Percentiles rank a stretch among this genome's conserved stretches.
These are phyloP conservation scores for Azorinus chamasolen DNA, from an alignment of 2,888 invertebrate genomes.

Conservation along the genomic window DNA sequence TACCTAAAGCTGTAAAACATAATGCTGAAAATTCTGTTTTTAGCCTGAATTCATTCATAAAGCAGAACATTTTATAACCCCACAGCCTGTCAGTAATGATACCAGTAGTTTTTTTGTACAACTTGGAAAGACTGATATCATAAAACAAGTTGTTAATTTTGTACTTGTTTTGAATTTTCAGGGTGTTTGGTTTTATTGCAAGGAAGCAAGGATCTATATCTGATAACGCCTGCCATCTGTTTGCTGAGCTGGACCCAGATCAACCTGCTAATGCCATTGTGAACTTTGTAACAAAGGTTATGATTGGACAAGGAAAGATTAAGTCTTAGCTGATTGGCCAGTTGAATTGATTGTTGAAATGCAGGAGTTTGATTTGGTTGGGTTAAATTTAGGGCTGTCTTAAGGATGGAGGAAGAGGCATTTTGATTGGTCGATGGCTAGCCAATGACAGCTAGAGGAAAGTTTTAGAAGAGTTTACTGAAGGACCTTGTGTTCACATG, in stretches of 20 bases:
- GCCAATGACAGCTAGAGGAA: constrained; percentile 1
- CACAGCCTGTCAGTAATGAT: no score
- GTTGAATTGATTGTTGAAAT: background rate
- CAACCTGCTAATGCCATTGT: constrained; percentile 98
- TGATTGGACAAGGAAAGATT: constrained; percentile 83
- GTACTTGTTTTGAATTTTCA: constrained; percentile 54
- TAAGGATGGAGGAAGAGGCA: background rate
- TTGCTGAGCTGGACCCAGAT: constrained; percentile 97
- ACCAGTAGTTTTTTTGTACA: no score
- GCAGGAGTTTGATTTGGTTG: constrained; percentile 30
- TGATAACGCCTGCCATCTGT: constrained; percentile 99
- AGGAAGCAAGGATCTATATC: constrained; percentile 93
- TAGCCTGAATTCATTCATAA: no score
- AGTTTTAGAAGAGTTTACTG: constrained; percentile 5
- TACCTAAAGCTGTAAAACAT: no score
- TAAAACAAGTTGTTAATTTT: no score
- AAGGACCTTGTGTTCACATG: constrained; percentile 41
- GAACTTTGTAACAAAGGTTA: constrained; percentile 87
- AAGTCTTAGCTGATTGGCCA: constrained; percentile 71
- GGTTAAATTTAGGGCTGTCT: constrained; percentile 3
- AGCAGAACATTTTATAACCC: no score
- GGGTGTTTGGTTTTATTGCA: constrained; percentile 98
- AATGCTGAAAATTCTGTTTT: no score
- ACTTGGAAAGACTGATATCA: no score
- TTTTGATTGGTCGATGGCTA: background rate